Conservation (phyloP, 2,113 vertebrate genomes). For the Eptatretus burgeri region DNA sequence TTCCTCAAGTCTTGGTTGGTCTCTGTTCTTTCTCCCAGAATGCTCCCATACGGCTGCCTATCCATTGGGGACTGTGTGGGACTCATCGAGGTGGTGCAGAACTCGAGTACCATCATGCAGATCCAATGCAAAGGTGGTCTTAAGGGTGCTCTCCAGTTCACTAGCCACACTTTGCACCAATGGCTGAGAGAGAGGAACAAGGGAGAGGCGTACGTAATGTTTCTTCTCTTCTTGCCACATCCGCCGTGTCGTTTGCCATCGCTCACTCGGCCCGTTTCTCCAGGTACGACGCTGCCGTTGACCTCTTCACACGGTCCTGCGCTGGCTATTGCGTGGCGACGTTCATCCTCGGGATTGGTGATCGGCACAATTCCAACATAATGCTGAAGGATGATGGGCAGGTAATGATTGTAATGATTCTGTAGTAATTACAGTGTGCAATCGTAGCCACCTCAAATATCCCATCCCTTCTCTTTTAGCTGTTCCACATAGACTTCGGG, state of each 20-base stretch:
- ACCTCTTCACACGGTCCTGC: constrained; percentile 79
- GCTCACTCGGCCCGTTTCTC: constrained; percentile 7
- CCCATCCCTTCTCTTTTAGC: constrained; percentile 20
- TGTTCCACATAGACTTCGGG: constrained; percentile 96
- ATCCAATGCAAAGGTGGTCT: constrained; percentile 93
- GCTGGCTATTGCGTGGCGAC: constrained; percentile 93
- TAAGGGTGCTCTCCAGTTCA: constrained; percentile 84
- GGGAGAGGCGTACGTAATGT: constrained; percentile 52
- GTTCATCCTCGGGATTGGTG: constrained; percentile 85
- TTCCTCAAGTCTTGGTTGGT: background rate
- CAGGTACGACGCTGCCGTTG: constrained; percentile 84
- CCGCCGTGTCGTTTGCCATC: background rate
- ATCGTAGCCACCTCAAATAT: background rate
- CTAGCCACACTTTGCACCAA: constrained; percentile 75
- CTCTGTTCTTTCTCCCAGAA: constrained; percentile 24
- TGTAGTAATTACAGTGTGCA: background rate
- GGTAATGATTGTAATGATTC: constrained; percentile 16
- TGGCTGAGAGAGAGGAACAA: constrained; percentile 98
- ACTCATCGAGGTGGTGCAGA: constrained; percentile 86
- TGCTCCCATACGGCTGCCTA: constrained; percentile 83
- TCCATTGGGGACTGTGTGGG: constrained; percentile 87
- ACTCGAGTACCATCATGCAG: constrained; percentile 93
- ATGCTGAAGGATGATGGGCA: constrained; percentile 98
- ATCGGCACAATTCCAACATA: constrained; percentile 94
- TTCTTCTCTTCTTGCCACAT: constrained; percentile 4